Conservation (phyloP, 2,888 invertebrate genomes). For the Chrysomela aeneicollis region DNA sequence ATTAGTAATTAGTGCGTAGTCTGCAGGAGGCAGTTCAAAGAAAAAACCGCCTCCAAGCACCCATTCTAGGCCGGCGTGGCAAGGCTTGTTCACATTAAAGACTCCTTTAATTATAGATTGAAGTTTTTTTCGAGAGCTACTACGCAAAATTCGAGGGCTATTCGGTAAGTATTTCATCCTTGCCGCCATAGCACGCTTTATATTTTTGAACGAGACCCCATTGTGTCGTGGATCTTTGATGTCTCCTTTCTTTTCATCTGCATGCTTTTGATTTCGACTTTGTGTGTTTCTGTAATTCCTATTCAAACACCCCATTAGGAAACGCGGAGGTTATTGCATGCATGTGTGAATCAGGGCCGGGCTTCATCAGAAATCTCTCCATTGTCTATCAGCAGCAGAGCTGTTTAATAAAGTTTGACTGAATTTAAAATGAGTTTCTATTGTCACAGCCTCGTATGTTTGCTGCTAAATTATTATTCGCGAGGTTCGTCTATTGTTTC, state of each 20-base stretch:
- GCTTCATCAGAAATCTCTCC: neutral
- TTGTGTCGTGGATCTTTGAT: constrained; percentile 32
- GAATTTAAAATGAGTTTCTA: no score
- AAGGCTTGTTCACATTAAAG: constrained; percentile 33
- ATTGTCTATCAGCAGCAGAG: neutral
- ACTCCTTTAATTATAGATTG: constrained; percentile 44
- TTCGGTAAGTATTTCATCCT: constrained; percentile 18
- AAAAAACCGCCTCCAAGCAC: constrained; percentile 13
- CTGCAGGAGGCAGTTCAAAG: constrained; percentile 48
- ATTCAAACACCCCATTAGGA: neutral
- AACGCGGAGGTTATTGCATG: neutral
- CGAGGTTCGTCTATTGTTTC: no score
- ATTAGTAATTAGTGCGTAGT: constrained; percentile 52
- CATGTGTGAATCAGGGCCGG: neutral
- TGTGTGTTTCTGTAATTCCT: neutral
- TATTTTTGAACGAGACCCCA: constrained; percentile 27
- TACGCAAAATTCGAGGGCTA: constrained; percentile 37
- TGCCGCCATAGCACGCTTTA: constrained; percentile 23
- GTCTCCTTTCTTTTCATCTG: constrained; percentile 21
- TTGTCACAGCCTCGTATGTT: no score
- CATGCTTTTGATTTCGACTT: constrained; percentile 17
- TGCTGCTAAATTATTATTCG: no score
- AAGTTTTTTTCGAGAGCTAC: constrained; percentile 37
- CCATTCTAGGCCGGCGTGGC: constrained; percentile 31
- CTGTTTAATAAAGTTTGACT: no score